Evolutionary conservation across 2,888 invertebrate species (phyloP).

Genomic region (Acleris literana): DNA sequence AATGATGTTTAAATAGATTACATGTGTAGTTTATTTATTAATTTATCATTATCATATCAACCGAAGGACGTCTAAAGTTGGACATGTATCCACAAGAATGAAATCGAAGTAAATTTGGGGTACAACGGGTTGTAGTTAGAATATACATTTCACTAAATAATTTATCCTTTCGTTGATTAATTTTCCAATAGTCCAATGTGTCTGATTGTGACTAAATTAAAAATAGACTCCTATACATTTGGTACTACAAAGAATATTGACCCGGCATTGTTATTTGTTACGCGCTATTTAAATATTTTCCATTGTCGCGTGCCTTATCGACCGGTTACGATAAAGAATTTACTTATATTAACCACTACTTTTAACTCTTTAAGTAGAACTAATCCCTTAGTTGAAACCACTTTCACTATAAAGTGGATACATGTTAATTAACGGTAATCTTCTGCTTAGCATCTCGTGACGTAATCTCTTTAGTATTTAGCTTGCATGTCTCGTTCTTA

Average conservation of each 20-base stretch:
- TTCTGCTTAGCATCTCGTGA: no score
- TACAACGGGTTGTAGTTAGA: no score
- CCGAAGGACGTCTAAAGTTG: no score
- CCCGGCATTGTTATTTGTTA: constrained; percentile 9
- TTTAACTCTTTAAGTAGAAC: constrained; percentile 11
- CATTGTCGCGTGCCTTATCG: constrained; percentile 20
- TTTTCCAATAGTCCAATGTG: constrained; percentile 9
- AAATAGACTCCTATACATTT: constrained; percentile 19
- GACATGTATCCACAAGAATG: no score
- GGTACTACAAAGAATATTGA: constrained; percentile 24
- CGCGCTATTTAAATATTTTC: constrained; percentile 26
- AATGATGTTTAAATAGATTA: no score
- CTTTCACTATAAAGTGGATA: constrained; percentile 1
- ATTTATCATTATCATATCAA: no score
- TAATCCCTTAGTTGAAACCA: background rate
- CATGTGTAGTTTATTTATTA: no score
- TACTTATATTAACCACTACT: constrained; percentile 8
- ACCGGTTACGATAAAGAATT: constrained; percentile 2
- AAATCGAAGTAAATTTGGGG: no score
- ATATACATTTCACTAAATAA: no score
- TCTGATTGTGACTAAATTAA: constrained; percentile 2
- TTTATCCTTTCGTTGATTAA: constrained; percentile 1
- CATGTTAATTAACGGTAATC: background rate
- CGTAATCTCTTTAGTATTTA: no score
- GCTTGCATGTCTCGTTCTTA: no score